Conservation (phyloP, 2,888 invertebrate species). For the Parascotia fuliginaria region DNA sequence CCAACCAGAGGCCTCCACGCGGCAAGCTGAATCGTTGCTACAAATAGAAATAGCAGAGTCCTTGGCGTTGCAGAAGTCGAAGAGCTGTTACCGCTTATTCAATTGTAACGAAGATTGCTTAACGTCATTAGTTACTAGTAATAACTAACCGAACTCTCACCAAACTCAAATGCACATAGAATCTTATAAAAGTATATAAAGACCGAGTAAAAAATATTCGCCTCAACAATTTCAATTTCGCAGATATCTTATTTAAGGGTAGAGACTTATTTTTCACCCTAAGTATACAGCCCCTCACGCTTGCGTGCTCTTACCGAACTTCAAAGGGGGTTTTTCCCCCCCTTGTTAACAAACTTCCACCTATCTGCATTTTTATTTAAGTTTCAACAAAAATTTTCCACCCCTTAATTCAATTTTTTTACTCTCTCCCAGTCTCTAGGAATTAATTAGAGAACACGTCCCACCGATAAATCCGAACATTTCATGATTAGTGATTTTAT, state of each 20-base stretch:
- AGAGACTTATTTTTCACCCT: slow-evolving; percentile 78
- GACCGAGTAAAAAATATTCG: slow-evolving; percentile 38
- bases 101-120: no score
- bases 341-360: slow-evolving; percentile 67
- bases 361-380: slow-evolving; percentile 77
- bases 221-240: slow-evolving; percentile 50
- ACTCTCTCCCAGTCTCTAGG: slow-evolving; percentile 57
- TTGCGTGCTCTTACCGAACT: slow-evolving; percentile 49
- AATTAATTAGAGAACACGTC: slow-evolving; percentile 58
- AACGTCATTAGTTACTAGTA: no score
- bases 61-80: no score
- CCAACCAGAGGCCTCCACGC: no score
- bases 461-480: slow-evolving; percentile 25
- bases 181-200: slow-evolving; percentile 26
- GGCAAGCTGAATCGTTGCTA: no score
- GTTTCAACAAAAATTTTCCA: slow-evolving; percentile 78
- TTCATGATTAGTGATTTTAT: slow-evolving; percentile 29
- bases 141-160: no score
- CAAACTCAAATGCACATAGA: no score
- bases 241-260: slow-evolving; percentile 67
- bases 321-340: slow-evolving; percentile 72
- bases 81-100: no score
- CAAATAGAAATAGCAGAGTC: no score
- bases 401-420: slow-evolving; percentile 73
- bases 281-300: slow-evolving; percentile 61